Base-by-base conservation (phyloP, 2,888 invertebrate species). In the Tryphoninae sp. region DNA sequence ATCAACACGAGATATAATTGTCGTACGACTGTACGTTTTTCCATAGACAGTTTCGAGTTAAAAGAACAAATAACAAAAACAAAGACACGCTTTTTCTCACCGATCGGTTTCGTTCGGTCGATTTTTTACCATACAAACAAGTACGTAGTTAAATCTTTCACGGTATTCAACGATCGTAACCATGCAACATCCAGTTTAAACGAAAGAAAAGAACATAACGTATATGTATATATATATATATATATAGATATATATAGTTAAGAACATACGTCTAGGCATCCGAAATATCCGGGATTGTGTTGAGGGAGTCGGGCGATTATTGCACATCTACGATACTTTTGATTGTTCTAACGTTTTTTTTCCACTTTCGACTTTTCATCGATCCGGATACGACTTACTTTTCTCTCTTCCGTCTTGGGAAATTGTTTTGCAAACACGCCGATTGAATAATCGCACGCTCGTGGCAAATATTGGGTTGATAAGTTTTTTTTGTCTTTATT, bases 121-220 rank as follows among this genome's bases (percentile, higher is more conserved):
- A 67, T 83, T 55, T 64, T 23, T 82, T 84, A 65, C 72, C 86
- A 86, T 86, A 89, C 90, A 90, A 90, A 90, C 89, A 90, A 90
- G 90, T 90, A 90, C 90, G 90, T 88, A 90, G 89, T 87, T 87
- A 68, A 58, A 59, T 81, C 68, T 75, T 68, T 72, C 55, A 53
- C 58, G 62, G 71, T 81, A 59, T 42, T 55, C 51, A 80, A 84
- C 80, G 83, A 83, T 81, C 85, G 83, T 86, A 87, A 83, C 83
- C 90, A 90, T 90, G 90, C 90, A 90, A 90, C 89, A 89, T 87
- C 86, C 88, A 90, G 85, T 84, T 84, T 86, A 82, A 82, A 84
- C 78, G 58, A 83, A 82, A 77, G 82, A 45, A 16, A 53, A 69
- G 58, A 58, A 51, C 65, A 69, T 59, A 67, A 77, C 51, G 45